Conservation (phyloP, 2,797 vertebrate genomes). For the Cirrhinus molitorella region DNA sequence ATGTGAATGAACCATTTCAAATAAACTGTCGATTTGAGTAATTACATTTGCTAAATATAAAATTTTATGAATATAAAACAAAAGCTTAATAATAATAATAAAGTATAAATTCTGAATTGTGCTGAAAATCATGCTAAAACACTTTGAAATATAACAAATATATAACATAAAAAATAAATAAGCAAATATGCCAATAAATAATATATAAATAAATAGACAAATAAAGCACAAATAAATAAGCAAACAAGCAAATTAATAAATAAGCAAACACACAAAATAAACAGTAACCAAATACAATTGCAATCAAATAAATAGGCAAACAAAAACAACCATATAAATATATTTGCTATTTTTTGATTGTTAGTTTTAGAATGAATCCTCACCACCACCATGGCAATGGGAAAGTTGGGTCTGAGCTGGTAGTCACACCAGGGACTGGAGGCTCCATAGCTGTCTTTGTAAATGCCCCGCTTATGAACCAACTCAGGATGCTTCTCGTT, state of each 20-base stretch:
- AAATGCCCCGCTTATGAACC: conserved; percentile 93
- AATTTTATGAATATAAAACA: background rate
- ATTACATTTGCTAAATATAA: background rate
- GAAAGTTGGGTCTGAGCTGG: conserved; percentile 95
- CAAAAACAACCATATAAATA: background rate
- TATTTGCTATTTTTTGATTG: background rate
- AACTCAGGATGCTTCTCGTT: conserved; percentile 85
- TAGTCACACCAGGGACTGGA: conserved; percentile 98
- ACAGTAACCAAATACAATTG: background rate
- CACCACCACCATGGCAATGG: conserved; percentile 96
- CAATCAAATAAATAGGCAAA: background rate
- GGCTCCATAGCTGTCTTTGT: conserved; percentile 93
- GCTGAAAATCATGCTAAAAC: background rate
- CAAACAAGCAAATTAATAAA: background rate
- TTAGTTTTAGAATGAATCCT: conserved; percentile 60
- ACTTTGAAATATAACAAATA: background rate
- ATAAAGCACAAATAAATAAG: background rate
- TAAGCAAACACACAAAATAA: background rate
- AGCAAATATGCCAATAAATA: background rate
- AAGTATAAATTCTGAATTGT: too few species aligned
- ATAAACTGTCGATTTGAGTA: background rate
- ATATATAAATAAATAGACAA: background rate
- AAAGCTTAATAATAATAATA: too few species aligned
- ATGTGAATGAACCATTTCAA: background rate
- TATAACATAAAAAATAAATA: background rate